phyloP scores from a whole-genome alignment of 2,888 invertebrate species.

The Cephus pygmeus region DNA sequence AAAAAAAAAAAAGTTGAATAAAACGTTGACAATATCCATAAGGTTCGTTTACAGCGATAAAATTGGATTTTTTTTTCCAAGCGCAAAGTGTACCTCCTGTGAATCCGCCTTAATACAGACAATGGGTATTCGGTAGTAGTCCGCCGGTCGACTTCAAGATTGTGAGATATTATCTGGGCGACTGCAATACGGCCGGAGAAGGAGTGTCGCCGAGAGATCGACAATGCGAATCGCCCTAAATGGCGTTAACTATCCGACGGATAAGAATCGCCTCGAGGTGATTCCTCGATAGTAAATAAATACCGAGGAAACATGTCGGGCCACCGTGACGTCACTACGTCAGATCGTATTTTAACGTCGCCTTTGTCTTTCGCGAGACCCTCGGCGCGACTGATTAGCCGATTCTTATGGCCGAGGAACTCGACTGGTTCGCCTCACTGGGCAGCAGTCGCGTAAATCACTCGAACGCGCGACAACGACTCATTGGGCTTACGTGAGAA shows the following conservation, averaged over 20 bases:
- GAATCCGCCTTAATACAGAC: neutral
- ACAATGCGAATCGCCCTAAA: neutral
- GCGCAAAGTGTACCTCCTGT: neutral
- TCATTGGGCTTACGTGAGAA: neutral
- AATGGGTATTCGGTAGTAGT: neutral
- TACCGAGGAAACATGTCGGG: neutral
- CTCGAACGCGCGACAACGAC: neutral
- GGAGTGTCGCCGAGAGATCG: neutral
- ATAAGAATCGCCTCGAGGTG: neutral
- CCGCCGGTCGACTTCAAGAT: neutral
- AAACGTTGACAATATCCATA: neutral
- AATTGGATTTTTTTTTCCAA: neutral
- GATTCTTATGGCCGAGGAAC: constrained; percentile 29
- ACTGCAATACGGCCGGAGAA: neutral
- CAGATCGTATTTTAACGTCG: neutral
- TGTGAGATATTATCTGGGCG: neutral
- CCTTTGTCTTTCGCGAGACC: neutral
- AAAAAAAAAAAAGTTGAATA: neutral
- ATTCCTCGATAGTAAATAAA: neutral
- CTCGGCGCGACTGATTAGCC: constrained; percentile 34
- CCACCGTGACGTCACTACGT: neutral
- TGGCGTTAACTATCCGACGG: neutral
- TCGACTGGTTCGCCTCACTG: neutral
- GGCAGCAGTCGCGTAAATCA: constrained; percentile 3
- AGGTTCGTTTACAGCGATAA: neutral